Percentiles rank a stretch among this genome's conserved stretches.
Evolutionary conservation across 2,113 vertebrate genomes (phyloP).

Genomic region (Rhineura floridana): DNA sequence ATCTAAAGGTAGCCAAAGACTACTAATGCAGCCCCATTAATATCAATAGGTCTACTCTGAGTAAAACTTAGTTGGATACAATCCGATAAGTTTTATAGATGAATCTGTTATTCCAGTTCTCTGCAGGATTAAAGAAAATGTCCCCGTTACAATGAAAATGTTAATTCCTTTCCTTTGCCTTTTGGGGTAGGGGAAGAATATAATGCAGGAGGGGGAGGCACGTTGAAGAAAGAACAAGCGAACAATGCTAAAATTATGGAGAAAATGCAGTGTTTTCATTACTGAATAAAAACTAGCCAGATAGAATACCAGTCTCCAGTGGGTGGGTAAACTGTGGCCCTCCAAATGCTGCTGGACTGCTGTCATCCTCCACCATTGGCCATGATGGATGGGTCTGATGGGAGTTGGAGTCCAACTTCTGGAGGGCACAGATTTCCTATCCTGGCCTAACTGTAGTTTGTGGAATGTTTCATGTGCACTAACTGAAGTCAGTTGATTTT

Average conservation of each 20-base stretch:
- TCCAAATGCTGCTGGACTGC: neutral
- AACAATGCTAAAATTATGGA: conserved; percentile 57
- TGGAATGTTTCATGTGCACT: conserved; percentile 42
- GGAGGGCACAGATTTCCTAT: too few species aligned
- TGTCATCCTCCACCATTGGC: neutral
- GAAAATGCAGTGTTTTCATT: conserved; percentile 58
- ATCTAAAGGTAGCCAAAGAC: too few species aligned
- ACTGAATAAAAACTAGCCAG: conserved; percentile 45
- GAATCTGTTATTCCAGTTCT: conserved; percentile 71
- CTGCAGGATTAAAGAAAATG: conserved; percentile 67
- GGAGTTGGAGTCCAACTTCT: too few species aligned
- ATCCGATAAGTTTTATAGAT: conserved; percentile 72
- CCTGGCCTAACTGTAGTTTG: neutral
- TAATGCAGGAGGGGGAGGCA: neutral
- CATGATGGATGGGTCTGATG: neutral
- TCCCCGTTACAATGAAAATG: conserved; percentile 68
- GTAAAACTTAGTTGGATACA: too few species aligned
- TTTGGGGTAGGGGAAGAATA: conserved; percentile 31
- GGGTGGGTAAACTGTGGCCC: neutral
- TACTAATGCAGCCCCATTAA: too few species aligned
- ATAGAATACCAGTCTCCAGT: conserved; percentile 2
- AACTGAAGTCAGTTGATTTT: conserved; percentile 41
- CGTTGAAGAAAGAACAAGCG: conserved; percentile 55
- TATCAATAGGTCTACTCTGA: too few species aligned
- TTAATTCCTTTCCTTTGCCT: conserved; percentile 45